A percentile compares a stretch with the other conserved stretches of the same genome.
phyloP scores from a whole-genome alignment of 2,113 vertebrate genomes.

The Holacanthus passer region DNA sequence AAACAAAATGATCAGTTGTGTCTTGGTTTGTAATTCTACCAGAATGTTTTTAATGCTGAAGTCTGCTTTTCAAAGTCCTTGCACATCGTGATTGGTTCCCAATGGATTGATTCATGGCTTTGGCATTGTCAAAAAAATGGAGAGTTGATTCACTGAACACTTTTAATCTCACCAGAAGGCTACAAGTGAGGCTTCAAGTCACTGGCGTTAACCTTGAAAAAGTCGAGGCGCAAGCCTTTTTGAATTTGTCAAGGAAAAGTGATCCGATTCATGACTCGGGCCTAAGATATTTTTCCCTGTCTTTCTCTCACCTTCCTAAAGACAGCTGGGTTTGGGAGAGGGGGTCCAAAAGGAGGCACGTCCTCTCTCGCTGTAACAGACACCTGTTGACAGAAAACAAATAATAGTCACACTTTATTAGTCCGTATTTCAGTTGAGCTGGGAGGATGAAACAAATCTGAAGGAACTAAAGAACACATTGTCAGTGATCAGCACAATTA shows the following conservation, averaged over 20 bases:
- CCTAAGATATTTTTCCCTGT: neutral
- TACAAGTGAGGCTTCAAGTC: neutral
- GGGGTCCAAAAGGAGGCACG: constrained; percentile 91
- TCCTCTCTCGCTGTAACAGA: constrained; percentile 94
- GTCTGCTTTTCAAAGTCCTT: neutral
- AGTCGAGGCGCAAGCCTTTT: neutral
- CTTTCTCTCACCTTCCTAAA: constrained; percentile 91
- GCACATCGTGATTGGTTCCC: neutral
- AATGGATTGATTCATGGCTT: neutral
- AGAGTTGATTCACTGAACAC: neutral
- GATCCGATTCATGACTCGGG: neutral
- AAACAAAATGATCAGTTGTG: neutral
- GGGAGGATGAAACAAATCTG: neutral
- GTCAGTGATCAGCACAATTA: neutral
- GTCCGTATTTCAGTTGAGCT: neutral
- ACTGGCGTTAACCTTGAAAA: neutral
- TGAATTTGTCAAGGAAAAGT: neutral
- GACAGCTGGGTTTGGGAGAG: constrained; percentile 90
- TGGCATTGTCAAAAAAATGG: neutral
- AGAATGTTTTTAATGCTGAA: neutral
- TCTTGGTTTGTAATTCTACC: neutral
- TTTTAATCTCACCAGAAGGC: neutral
- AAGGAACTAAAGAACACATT: neutral
- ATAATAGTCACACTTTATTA: neutral
- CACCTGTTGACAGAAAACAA: constrained; percentile 83